Evolutionary conservation across 1,140 invertebrate genomes (phyloP).

Genomic region (Drosophila auraria): DNA sequence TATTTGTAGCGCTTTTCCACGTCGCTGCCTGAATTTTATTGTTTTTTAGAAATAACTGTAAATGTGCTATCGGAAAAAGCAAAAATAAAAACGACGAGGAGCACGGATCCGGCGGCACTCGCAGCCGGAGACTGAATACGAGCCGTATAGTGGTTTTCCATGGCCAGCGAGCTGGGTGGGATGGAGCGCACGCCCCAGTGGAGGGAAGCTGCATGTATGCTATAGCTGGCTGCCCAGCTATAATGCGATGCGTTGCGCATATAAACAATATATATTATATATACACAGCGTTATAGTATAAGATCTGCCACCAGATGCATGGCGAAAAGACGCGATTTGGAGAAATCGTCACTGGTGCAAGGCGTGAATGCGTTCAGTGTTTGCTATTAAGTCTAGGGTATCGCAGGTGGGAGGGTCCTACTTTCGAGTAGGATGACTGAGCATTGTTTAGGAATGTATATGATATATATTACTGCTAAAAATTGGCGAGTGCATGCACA

Average conservation of each 20-base stretch:
- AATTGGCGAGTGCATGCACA: background rate
- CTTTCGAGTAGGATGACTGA: background rate
- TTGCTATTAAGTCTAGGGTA: conserved; percentile 7
- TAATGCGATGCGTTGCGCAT: conserved; percentile 80
- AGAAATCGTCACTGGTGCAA: conserved; percentile 35
- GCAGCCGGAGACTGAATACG: conserved; percentile 56
- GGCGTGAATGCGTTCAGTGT: conserved; percentile 26
- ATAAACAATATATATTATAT: conserved; percentile 34
- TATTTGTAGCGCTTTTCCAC: conserved; percentile 74
- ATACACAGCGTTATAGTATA: conserved; percentile 3
- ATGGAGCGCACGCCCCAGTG: conserved; percentile 12
- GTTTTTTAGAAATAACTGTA: conserved; percentile 84
- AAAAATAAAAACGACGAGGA: conserved; percentile 70
- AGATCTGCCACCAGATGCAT: conserved; percentile 29
- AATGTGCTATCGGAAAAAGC: conserved; percentile 74
- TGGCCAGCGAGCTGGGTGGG: conserved; percentile 34
- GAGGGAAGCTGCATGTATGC: conserved; percentile 49
- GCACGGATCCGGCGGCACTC: conserved; percentile 28
- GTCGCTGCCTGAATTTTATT: conserved; percentile 73
- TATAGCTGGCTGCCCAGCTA: conserved; percentile 48
- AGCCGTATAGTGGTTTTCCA: conserved; percentile 80
- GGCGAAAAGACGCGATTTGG: conserved; percentile 22
- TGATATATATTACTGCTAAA: background rate
- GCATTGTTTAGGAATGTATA: background rate
- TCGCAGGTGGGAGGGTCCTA: conserved; percentile 7